Base-by-base conservation (phyloP, 2,797 vertebrate genomes). In the Poliocrania exsul region DNA sequence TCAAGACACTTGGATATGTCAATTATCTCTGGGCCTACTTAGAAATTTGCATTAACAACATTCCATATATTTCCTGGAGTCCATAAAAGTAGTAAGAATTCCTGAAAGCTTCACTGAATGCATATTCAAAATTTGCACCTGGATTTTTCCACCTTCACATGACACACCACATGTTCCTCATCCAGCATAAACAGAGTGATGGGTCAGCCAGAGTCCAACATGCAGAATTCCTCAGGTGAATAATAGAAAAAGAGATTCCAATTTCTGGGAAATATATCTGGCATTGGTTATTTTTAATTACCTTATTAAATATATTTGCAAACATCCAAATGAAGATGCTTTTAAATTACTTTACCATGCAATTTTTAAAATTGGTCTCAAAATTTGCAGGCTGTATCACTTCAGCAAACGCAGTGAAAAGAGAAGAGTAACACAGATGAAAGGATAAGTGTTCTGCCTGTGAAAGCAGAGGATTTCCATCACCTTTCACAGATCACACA, bases 121-220 rank as follows among this genome's bases (percentile, higher is more conserved):
- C 44, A 82, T 67, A 67, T 61, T 93, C 78, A 77, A 91, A 95
- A 81, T 86, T 94, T 95, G 90, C 95, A 94, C 93, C 93, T 96
- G 95, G 88, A 40, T 92, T 95, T 92, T 94, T 93, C 92, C 75
- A 77, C 90, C 90, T 91, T 93, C 90, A 78, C 88, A 81, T 53
- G 29, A 81, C 82, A 77, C 78, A 57, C 44, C 93, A 96, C 93
- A 91, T 96, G 94, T 93, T 97, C 95, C 50, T 74, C 94, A 93
- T 95, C 92, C 92, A 92, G 90, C 88, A 93, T 66, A 93, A 95
- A 95, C 78, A 93, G 80, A 5, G 57, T 23, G 86, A 67, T 25
- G 44, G 94, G 90, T 97, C 93, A 94, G 95, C 95, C 94, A 96
- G 96, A 97, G 94, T 95, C 88, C 95, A 97, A 77, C 3, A 6